Evolutionary conservation across 2,797 vertebrate genomes (phyloP), one percentile per base, ranked within the genome.

Genomic region (Remorina albescens): DNA sequence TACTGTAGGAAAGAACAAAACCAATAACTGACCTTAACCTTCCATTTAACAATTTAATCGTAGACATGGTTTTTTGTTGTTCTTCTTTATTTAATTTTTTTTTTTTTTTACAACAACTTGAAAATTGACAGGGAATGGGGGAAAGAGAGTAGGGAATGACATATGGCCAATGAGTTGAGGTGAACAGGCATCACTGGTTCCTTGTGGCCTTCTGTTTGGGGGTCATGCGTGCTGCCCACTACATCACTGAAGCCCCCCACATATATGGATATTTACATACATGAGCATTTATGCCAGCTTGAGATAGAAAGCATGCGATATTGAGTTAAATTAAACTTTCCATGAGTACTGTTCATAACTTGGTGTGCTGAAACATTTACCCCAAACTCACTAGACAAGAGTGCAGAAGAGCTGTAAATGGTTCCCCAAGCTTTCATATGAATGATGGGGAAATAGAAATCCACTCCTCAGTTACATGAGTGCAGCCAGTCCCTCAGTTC

Each of bases 221-320:
- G n/a, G n/a, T n/a, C n/a, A n/a, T n/a, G n/a, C n/a, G n/a, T n/a
- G n/a, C n/a, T n/a, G n/a, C n/a, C n/a, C n/a, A n/a, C n/a, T n/a
- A n/a, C n/a, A n/a, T n/a, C n/a, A n/a, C n/a, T n/a, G n/a, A n/a
- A n/a, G n/a, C n/a, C n/a, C n/a, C n/a, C n/a, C n/a, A n/a, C n/a
- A n/a, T 83, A 83, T 82, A 83, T 19, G 34, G 83, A 90, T 90
- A 87, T 93, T 94, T 94, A 91, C 89, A 63, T 78, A 72, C 73
- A 77, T 71, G 58, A 19, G 57, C 47, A 53, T 79, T 34, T 46
- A 26, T 53, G 84, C 88, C 91, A 92, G 86, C 82, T 92, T 92
- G 88, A 89, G 73, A 71, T 10, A 10, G 28, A 42, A 82, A 32
- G 72, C 64, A 49, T 59, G 81, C 41, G 51, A 65, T 74, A 79